phyloP scores from a whole-genome alignment of 2,113 vertebrate species.

The Indicator maculatus region DNA sequence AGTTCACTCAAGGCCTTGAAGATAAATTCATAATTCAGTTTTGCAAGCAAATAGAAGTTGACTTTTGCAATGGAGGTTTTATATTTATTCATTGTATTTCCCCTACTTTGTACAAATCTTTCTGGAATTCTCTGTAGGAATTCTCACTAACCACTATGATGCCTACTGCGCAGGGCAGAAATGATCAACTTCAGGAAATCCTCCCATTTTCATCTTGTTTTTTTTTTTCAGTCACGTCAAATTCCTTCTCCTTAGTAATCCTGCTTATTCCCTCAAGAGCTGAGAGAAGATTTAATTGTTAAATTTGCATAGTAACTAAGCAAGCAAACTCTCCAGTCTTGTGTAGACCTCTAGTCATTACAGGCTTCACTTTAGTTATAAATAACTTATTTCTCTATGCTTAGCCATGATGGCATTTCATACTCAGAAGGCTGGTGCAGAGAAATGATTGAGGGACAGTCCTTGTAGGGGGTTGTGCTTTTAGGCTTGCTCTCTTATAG shows the following conservation, averaged over 20 bases:
- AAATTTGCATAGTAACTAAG: slow-evolving; percentile 83
- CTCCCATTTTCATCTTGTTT: slow-evolving; percentile 41
- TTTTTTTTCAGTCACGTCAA: slow-evolving; percentile 49
- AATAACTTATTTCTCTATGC: slow-evolving; percentile 60
- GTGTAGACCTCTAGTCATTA: slow-evolving; percentile 63
- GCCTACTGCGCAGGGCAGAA: slow-evolving; percentile 4
- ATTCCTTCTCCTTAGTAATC: slow-evolving; percentile 74
- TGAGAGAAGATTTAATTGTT: slow-evolving; percentile 81
- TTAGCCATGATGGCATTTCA: slow-evolving; percentile 56
- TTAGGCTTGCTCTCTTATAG: not conserved
- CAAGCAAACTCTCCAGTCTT: slow-evolving; percentile 76
- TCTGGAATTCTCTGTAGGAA: slow-evolving; percentile 41
- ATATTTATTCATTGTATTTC: slow-evolving; percentile 27
- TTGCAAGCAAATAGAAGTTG: slow-evolving; percentile 63
- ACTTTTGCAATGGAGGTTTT: slow-evolving; percentile 28
- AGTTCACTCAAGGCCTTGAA: slow-evolving; percentile 51
- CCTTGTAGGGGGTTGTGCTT: not conserved
- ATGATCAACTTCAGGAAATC: slow-evolving; percentile 25
- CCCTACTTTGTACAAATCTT: slow-evolving; percentile 34
- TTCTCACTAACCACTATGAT: slow-evolving; percentile 56
- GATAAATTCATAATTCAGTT: slow-evolving; percentile 69
- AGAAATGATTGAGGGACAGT: not conserved
- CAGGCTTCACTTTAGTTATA: slow-evolving; percentile 68
- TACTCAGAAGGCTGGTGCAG: not conserved
- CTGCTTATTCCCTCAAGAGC: slow-evolving; percentile 64